These are phyloP conservation scores for Ia io DNA, from an alignment of 2,113 vertebrate species.

Conservation along the genomic window DNA sequence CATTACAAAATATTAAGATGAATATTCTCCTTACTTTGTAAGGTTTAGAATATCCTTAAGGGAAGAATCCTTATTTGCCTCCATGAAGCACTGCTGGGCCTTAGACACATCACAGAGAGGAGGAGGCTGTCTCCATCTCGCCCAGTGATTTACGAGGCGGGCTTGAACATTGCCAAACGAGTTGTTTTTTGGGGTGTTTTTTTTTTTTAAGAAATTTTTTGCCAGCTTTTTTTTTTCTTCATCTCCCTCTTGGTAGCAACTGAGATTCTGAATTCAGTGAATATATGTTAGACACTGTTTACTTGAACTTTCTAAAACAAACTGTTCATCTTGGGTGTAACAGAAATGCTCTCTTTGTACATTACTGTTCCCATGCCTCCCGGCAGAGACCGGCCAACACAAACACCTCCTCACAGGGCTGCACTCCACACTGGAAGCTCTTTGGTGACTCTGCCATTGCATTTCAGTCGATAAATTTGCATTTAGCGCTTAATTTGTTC, in stretches of 20 bases:
- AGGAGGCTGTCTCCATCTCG: constrained; percentile 58
- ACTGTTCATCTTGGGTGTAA: constrained; percentile 84
- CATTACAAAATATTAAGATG: constrained; percentile 24
- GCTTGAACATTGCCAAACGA: constrained; percentile 65
- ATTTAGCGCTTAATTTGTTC: constrained; percentile 88
- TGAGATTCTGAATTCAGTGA: constrained; percentile 75
- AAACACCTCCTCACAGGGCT: constrained; percentile 84
- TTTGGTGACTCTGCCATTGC: constrained; percentile 75
- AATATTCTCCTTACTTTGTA: neutral
- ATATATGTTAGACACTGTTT: constrained; percentile 82
- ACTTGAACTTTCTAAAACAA: constrained; percentile 84
- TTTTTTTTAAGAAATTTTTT: constrained; percentile 59
- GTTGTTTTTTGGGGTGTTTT: constrained; percentile 23
- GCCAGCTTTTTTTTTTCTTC: constrained; percentile 67
- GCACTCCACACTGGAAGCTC: constrained; percentile 74
- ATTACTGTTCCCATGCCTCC: constrained; percentile 84
- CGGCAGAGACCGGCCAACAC: constrained; percentile 80
- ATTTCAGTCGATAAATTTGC: constrained; percentile 87
- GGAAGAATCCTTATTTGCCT: neutral
- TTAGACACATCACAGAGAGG: constrained; percentile 54
- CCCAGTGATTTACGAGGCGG: constrained; percentile 68
- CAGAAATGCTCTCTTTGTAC: constrained; percentile 79
- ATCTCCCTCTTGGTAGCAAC: constrained; percentile 80
- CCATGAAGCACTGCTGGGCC: neutral
- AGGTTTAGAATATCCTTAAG: neutral